Base-by-base conservation (phyloP, 1,140 invertebrate species). In the Drosophila busckii region DNA sequence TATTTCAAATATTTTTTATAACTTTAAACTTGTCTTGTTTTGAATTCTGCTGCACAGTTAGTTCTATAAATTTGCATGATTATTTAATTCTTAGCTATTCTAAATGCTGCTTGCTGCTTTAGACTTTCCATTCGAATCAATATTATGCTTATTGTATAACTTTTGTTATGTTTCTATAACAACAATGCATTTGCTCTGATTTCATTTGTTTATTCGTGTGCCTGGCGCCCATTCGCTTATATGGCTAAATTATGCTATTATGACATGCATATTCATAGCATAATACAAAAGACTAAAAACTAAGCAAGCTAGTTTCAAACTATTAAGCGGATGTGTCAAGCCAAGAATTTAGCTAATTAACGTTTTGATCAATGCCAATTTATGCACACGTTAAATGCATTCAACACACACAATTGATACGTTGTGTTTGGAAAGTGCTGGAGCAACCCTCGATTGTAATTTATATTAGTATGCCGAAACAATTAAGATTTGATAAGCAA, bases 401-500 rank as follows among this genome's bases (percentile, higher is more conserved):
- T n/a, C n/a, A n/a, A n/a, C n/a, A n/a, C n/a, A n/a, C n/a, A n/a
- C n/a, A n/a, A n/a, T n/a, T n/a, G n/a, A n/a, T n/a, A n/a, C n/a
- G n/a, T n/a, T n/a, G 15, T 10, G n/a, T 54, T 42, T 25, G 48
- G 28, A 32, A 19, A 59, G n/a, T n/a, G n/a, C n/a, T n/a, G n/a
- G 12, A 28, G 2, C 32, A 2, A 2, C 32, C 56, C 56, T 53
- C 40, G 55, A 6, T 10, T 16, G 9, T 22, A n/a, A 19, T 9
- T 17, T 16, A 3, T 15, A 41, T 41, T 49, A 37, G 22, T 34
- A 56, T 50, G 46, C 32, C 31, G 20, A 25, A 32, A 25, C 40
- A 35, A 53, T 60, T 60, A 53, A 44, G 56, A 44, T 44, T 60
- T 54, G 49, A 45, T 53, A 25, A 17, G 40, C 48, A 59, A 53